Percentiles rank a stretch among this genome's conserved stretches.
Conservation (phyloP, 2,113 vertebrate species). For the Scophthalmus maximus region DNA sequence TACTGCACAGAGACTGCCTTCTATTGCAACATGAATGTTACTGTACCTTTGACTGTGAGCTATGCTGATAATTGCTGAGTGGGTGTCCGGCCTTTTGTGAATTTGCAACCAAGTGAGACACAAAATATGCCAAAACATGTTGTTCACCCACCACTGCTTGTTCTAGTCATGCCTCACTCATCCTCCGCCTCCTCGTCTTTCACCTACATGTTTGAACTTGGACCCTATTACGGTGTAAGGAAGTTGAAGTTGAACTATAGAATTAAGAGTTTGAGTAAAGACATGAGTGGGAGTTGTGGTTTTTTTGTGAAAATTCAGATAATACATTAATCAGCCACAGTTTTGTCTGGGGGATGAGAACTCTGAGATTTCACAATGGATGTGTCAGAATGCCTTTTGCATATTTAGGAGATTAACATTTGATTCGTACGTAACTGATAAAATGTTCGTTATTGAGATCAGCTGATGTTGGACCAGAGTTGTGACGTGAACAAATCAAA, state of each 20-base stretch:
- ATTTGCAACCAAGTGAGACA: constrained; percentile 65
- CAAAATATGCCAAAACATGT: constrained; percentile 75
- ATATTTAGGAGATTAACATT: constrained; percentile 16
- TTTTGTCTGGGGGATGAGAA: constrained; percentile 27
- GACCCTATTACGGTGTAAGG: constrained; percentile 44
- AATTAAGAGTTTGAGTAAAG: constrained; percentile 20
- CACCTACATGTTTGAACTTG: constrained; percentile 57
- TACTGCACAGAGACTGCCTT: constrained; percentile 30
- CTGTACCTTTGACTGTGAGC: constrained; percentile 63
- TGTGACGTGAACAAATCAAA: too few species aligned
- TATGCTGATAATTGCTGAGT: constrained; percentile 66
- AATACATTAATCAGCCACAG: constrained; percentile 3
- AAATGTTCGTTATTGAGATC: too few species aligned
- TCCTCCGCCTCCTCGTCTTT: constrained; percentile 10
- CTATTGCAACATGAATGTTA: constrained; percentile 61
- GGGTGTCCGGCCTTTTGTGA: constrained; percentile 64
- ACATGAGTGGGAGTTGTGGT: constrained; percentile 38
- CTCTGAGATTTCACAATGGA: constrained; percentile 21
- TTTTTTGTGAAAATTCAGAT: constrained; percentile 15
- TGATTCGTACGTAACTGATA: constrained; percentile 25
- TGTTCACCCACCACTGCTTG: constrained; percentile 39
- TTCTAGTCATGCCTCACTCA: constrained; percentile 41
- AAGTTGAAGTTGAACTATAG: constrained; percentile 43
- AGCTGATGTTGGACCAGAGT: neutral
- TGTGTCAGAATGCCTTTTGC: constrained; percentile 4